Evolutionary conservation across 2,797 vertebrate genomes (phyloP).

Genomic region (Bucorvus abyssinicus): DNA sequence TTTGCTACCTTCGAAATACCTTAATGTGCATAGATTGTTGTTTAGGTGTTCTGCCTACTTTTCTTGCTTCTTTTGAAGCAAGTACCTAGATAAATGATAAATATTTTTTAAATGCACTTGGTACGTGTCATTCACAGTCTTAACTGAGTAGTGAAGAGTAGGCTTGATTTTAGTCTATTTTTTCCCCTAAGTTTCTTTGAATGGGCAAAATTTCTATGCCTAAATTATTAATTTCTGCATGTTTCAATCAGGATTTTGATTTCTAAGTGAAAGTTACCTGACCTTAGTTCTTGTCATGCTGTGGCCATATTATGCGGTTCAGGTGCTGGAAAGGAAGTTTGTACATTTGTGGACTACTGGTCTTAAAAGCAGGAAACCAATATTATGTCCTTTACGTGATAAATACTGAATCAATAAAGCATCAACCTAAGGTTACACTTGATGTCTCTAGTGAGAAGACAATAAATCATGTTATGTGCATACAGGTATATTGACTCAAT

Average conservation of each 20-base stretch:
- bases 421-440: conserved; percentile 48
- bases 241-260: not conserved
- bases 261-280: not conserved
- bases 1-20: not conserved
- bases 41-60: not conserved
- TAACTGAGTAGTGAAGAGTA: not conserved
- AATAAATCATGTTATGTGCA: conserved; percentile 54
- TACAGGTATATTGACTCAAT: conserved; percentile 54
- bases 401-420: conserved; percentile 45
- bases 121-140: not conserved
- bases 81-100: not conserved
- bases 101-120: not conserved
- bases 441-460: conserved; percentile 47
- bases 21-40: not conserved
- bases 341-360: not conserved
- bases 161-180: not conserved
- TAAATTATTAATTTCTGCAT: not conserved
- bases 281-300: not conserved
- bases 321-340: not conserved
- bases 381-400: conserved; percentile 35
- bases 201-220: not conserved
- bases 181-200: not conserved
- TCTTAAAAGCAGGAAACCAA: conserved; percentile 53
- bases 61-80: not conserved
- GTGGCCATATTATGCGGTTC: not conserved